Conservation (phyloP, 2,797 vertebrate species). For the Amblyopsis hoosieri region DNA sequence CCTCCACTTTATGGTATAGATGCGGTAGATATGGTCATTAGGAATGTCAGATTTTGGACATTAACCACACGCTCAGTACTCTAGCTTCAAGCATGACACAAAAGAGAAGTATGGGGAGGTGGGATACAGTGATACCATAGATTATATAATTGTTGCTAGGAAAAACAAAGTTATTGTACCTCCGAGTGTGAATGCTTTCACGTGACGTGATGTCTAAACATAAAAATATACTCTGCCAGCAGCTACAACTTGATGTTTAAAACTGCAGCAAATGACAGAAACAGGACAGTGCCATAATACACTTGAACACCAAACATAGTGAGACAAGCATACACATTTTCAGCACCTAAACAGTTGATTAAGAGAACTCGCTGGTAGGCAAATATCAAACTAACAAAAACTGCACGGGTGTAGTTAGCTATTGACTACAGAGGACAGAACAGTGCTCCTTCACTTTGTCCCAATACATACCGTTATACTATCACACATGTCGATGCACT, state of each 20-base stretch:
- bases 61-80: no score
- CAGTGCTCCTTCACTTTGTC: slow-evolving; percentile 45
- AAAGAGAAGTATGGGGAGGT: neutral
- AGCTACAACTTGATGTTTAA: slow-evolving; percentile 12
- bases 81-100: slow-evolving; percentile 7
- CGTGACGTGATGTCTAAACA: slow-evolving; percentile 24
- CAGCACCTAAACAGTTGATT: slow-evolving; percentile 21
- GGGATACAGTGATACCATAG: neutral
- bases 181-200: slow-evolving; percentile 3
- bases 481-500: slow-evolving; percentile 10
- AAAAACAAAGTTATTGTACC: slow-evolving; percentile 23
- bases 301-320: slow-evolving; percentile 24
- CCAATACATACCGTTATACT: slow-evolving; percentile 12
- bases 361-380: slow-evolving; percentile 32
- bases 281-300: slow-evolving; percentile 20
- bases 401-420: slow-evolving; percentile 3
- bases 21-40: no score
- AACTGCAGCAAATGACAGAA: slow-evolving; percentile 4
- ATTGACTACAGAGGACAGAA: slow-evolving; percentile 22
- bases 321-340: slow-evolving; percentile 24
- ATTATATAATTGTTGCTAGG: neutral
- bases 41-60: no score
- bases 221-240: slow-evolving; percentile 27
- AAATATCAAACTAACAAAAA: slow-evolving; percentile 13
- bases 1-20: no score